Evolutionary conservation across 2,888 invertebrate genomes (phyloP), one percentile per base, ranked within the genome.

Genomic region (Eupithecia exiguata): DNA sequence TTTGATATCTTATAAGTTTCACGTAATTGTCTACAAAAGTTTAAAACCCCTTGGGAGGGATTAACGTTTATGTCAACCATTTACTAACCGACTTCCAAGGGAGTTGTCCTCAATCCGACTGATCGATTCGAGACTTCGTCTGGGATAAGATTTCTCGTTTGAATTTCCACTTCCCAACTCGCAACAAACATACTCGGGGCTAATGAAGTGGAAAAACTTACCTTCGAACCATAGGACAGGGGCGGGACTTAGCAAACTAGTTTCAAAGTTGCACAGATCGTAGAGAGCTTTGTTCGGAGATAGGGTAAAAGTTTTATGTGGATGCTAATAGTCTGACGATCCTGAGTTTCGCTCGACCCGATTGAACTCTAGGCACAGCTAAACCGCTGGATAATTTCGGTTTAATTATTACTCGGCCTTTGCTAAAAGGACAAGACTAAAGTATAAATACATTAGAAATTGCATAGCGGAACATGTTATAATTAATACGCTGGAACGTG

Each of bases 221-320:
- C 68, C 72, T 76, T 73, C 66, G 68, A 71, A 73, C 68, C 36
- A 25, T 53, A 68, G 40, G 72, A 70, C 66, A 69, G n/a, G 40
- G 40, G 35, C 9, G 30, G 7, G 36, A 66, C 49, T 73, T 67
- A 40, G 40, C 71, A 68, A 76, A 75, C 77, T 36, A 38, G 76
- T 79, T 78, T 77, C 66, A 46, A 70, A 72, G 68, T 74, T 71
- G 46, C 40, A 68, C 43, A 72, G 72, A 68, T 72, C 68, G 63
- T 38, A 65, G 40, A 53, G 66, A 70, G 74, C 72, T 74, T 74
- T 71, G 69, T 71, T 71, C 67, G 30, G 69, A 75, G 77, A 75
- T 77, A 53, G 73, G 67, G 71, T 73, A 69, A 77, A 77, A 73
- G 73, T 75, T 75, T 71, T 73, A 77, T 73, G 73, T 69, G 67